Evolutionary conservation across 2,888 invertebrate species (phyloP), one percentile per base, ranked within the genome.

Genomic region (Lacanobia wlatinum): DNA sequence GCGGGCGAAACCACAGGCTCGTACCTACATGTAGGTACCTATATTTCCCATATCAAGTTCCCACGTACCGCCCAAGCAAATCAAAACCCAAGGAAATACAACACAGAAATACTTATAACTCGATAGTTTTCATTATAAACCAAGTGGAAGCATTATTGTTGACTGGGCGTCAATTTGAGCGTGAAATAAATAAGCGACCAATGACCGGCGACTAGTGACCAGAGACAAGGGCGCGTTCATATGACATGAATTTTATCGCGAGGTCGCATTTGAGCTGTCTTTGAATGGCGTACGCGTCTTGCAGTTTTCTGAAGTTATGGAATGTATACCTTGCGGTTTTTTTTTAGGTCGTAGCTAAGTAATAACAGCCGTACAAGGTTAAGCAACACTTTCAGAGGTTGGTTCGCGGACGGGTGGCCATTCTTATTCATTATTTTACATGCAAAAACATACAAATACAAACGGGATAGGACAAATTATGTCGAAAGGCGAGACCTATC

Each of bases 141-240:
- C 61, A 63, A 58, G 48, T 58, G n/a, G 21, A 23, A 12, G 48
- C 50, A 56, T 53, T 82, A 76, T 61, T 65, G 78, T 69, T 82
- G 83, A 73, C 58, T 82, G 28, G 10, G 23, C 12, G 53, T 69
- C 65, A 66, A 52, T 48, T 56, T 71, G 46, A 18, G 52, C 83
- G 48, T 80, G 78, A 78, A 78, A 80, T 80, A 80, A 82, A 80
- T 80, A 78, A 69, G 23, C 72, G 48, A 48, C 12, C 59, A 62
- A 21, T 60, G 67, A 34, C 23, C 18, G 52, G n/a, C 28, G 52
- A 46, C 58, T 28, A 34, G 52, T 4, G 28, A 50, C 18, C 34
- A n/a, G 50, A 1, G 38, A 38, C 56, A 56, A 48, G 28, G n/a
- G 23, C 16, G 53, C 7, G 50, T 50, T 50, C 50, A 50, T 50